Evolutionary conservation across 2,797 vertebrate genomes (phyloP).

Genomic region (Coranthus polyacanthus): DNA sequence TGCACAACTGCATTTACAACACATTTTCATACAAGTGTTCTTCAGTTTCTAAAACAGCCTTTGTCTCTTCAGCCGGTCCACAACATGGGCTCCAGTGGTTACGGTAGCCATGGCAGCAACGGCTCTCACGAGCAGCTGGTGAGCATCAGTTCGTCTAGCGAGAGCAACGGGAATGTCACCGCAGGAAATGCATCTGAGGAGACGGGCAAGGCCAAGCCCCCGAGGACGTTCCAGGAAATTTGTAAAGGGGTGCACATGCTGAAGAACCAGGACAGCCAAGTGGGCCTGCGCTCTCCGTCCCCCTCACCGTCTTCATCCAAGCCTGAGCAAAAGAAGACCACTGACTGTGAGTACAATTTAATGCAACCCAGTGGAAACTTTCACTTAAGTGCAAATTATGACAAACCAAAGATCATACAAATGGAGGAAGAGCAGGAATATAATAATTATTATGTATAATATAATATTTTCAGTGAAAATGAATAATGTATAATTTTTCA

Average conservation of each 20-base stretch:
- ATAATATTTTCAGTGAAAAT: too few relatives aligned
- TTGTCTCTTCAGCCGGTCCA: conserved; percentile 88
- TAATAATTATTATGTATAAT: too few relatives aligned
- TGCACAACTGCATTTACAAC: neutral
- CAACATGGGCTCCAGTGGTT: conserved; percentile 94
- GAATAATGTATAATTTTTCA: too few relatives aligned
- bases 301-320: conserved; percentile 61
- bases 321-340: conserved; percentile 78
- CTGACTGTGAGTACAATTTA: conserved; percentile 76
- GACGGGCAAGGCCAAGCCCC: conserved; percentile 78
- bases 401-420: too few relatives aligned
- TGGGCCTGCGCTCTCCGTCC: conserved; percentile 67
- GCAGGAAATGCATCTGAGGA: conserved; percentile 79
- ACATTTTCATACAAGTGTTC: neutral
- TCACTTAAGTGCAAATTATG: neutral
- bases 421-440: too few relatives aligned
- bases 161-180: conserved; percentile 87
- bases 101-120: conserved; percentile 94
- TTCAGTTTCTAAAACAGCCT: conserved; percentile 14
- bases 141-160: conserved; percentile 93
- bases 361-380: neutral
- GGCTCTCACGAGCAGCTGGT: conserved; percentile 87
- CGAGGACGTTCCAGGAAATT: conserved; percentile 87
- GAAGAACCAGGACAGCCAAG: conserved; percentile 87
- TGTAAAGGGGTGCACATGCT: conserved; percentile 88